Evolutionary conservation across 2,888 invertebrate species (phyloP).

Genomic region (Brachylomia viminalis): DNA sequence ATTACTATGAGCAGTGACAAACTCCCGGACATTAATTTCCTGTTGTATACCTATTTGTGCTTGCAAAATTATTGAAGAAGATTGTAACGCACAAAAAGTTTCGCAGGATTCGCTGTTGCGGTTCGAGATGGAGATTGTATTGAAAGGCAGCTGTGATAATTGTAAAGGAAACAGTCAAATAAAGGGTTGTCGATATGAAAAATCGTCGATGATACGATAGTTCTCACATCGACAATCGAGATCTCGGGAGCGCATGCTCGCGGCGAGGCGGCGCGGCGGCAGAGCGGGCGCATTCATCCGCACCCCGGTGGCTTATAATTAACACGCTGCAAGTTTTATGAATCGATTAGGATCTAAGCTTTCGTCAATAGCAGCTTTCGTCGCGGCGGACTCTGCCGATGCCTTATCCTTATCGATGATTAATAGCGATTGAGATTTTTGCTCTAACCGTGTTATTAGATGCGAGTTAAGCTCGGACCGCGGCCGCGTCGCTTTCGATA

Average conservation of each 20-base stretch:
- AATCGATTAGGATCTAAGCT: slow-evolving; percentile 91
- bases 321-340: slow-evolving; percentile 90
- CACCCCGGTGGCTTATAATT: slow-evolving; percentile 90
- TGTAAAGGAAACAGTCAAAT: slow-evolving; percentile 83
- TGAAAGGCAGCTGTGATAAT: slow-evolving; percentile 79
- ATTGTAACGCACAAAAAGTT: slow-evolving; percentile 40
- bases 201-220: slow-evolving; percentile 85
- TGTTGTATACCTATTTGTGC: slow-evolving; percentile 65
- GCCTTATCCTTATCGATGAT: slow-evolving; percentile 89
- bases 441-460: slow-evolving; percentile 86
- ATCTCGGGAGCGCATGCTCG: slow-evolving; percentile 80
- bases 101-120: slow-evolving; percentile 43
- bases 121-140: slow-evolving; percentile 66
- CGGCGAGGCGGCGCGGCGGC: slow-evolving; percentile 67
- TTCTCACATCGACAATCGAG: slow-evolving; percentile 81
- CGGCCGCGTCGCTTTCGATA: slow-evolving; percentile 81
- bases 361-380: slow-evolving; percentile 90
- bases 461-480: slow-evolving; percentile 81
- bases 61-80: slow-evolving; percentile 57
- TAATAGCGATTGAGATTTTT: slow-evolving; percentile 89
- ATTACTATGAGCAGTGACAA: slow-evolving; percentile 72
- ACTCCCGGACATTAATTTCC: slow-evolving; percentile 69
- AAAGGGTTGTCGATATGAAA: slow-evolving; percentile 82
- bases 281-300: slow-evolving; percentile 77
- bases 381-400: slow-evolving; percentile 83